A percentile compares a stretch with the other conserved stretches of the same genome.
phyloP scores from a whole-genome alignment of 1,140 invertebrate genomes.

The Hylaeus anthracinus region DNA sequence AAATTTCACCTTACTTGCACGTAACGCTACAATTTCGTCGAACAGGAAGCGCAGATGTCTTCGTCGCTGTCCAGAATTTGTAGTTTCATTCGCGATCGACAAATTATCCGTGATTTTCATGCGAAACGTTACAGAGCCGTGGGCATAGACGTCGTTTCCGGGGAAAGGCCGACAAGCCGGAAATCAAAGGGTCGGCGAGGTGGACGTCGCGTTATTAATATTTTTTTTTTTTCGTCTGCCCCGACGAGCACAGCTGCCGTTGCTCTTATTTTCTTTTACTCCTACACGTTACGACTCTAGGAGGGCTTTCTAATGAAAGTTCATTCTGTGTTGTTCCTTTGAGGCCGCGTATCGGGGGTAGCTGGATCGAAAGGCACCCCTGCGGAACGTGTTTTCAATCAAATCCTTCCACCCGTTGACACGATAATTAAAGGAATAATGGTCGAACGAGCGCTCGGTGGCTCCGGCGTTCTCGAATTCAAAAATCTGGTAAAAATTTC shows the following conservation, averaged over 20 bases:
- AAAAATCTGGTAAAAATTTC: too few species aligned
- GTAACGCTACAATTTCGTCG: neutral
- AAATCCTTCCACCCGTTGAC: conserved; percentile 14
- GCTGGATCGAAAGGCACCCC: conserved; percentile 14
- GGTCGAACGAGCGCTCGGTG: neutral
- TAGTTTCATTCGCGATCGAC: conserved; percentile 32
- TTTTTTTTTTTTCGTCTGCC: conserved; percentile 51
- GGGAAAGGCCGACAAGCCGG: conserved; percentile 56
- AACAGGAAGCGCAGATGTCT: conserved; percentile 57
- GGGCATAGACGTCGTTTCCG: conserved; percentile 52
- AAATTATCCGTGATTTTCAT: conserved; percentile 51
- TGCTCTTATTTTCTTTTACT: conserved; percentile 40
- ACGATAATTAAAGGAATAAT: conserved; percentile 18
- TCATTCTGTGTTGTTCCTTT: conserved; percentile 30
- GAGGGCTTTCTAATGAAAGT: conserved; percentile 38
- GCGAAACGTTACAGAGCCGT: conserved; percentile 37
- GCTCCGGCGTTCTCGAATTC: too few species aligned
- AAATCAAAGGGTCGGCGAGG: conserved; percentile 60
- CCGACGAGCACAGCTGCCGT: conserved; percentile 60
- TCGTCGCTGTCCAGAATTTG: conserved; percentile 8
- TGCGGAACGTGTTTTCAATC: conserved; percentile 37
- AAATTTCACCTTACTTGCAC: too few species aligned
- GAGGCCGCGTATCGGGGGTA: conserved; percentile 21
- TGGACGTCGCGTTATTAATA: conserved; percentile 60
- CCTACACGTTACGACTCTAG: conserved; percentile 23